Evolutionary conservation across 2,888 invertebrate genomes (phyloP).

Genomic region (Abrostola tripartita): DNA sequence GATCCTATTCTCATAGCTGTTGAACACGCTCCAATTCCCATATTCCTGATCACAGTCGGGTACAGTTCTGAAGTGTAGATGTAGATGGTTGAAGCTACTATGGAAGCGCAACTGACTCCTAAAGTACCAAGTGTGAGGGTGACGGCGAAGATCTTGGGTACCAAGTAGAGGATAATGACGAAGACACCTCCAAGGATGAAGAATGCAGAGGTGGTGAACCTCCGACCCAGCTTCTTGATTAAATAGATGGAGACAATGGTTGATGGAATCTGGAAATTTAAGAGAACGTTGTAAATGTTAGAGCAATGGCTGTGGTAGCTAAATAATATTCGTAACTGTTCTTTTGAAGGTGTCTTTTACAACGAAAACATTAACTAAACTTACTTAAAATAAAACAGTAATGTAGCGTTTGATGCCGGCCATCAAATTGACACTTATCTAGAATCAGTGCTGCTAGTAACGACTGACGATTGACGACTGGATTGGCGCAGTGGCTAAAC

Average conservation of each 20-base stretch:
- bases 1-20: constrained; percentile 95
- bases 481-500: too few species aligned
- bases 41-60: constrained; percentile 95
- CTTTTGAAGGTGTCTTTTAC: too few species aligned
- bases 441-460: too few species aligned
- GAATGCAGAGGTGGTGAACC: constrained; percentile 88
- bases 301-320: not conserved
- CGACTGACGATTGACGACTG: too few species aligned
- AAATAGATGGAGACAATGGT: constrained; percentile 85
- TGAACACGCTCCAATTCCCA: constrained; percentile 94
- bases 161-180: constrained; percentile 89
- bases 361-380: not conserved
- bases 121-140: constrained; percentile 90
- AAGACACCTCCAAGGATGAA: constrained; percentile 89
- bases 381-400: not conserved
- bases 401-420: too few species aligned
- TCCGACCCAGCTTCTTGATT: constrained; percentile 91
- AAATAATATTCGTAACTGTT: too few species aligned
- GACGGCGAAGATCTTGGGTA: constrained; percentile 84
- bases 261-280: constrained; percentile 89
- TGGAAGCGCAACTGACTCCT: constrained; percentile 93
- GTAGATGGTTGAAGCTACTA: constrained; percentile 94
- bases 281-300: constrained; percentile 20
- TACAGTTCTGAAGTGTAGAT: constrained; percentile 95
- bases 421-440: too few species aligned